Base-by-base conservation (phyloP, 2,888 invertebrate genomes). In the Mystacides longicornis region DNA sequence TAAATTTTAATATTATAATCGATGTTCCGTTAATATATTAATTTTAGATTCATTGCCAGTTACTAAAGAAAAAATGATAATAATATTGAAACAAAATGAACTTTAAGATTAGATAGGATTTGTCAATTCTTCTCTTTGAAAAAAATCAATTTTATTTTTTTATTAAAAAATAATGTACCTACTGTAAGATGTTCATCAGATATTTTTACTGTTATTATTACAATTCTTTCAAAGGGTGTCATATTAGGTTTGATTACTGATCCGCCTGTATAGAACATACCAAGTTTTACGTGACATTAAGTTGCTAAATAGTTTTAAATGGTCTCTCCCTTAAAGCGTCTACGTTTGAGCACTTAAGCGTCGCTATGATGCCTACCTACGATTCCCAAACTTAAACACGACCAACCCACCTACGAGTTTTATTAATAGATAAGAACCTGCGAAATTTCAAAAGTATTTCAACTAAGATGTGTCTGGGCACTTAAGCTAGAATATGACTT, bases 241-340 rank as follows among this genome's bases (percentile, higher is more conserved):
- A 11, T 11, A 11, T 27, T 5, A 7, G 11, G 27, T 27, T 27
- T 27, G 7, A 27, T 5, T 11, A n/a, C n/a, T n/a, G 11, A 27
- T 27, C 5, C 27, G 11, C 27, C 5, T 27, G 27, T 27, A 27
- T 27, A 27, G 5, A 27, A 27, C 27, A 11, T 27, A 27, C 27
- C 56, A 52, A 31, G 54, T 52, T 49, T 50, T 57, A 59, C 50
- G 58, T 54, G 60, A 60, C 58, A 51, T 49, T 58, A 58, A 62
- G 60, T 58, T 58, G 58, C 55, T 52, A 52, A 57, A 53, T 59
- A 59, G 61, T 61, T 59, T 61, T 54, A 59, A 59, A 59, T 48
- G 59, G 57, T 57, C 56, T 33, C 54, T 43, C 16, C 53, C 31
- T 53, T 52, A 48, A 37, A 31, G 52, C 49, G 55, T n/a, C 48